Base-by-base conservation (phyloP, 2,797 vertebrate species). In the Chelmon rostratus region DNA sequence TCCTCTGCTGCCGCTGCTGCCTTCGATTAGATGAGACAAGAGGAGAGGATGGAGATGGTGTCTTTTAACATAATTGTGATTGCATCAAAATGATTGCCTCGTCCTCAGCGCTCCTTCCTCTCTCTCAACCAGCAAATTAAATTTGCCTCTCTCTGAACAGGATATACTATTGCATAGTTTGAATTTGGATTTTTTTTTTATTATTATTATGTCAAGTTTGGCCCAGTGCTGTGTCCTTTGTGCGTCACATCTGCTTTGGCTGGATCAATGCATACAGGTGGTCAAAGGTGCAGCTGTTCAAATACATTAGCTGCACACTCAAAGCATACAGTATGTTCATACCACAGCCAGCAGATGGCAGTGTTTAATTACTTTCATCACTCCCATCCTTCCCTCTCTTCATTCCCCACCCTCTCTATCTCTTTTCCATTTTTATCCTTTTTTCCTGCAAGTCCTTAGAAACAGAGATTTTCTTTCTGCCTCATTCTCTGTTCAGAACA, bases 311-410 rank as follows among this genome's bases (percentile, higher is more conserved):
- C 68, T 16, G 86, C 42, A 78, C 66, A 53, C 56, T 69, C 31
- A 25, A 76, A 78, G 33, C 49, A 28, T 49, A 23, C 57, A 49
- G 44, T 44, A 7, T 37, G 52, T 83, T 85, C 72, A 15, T 10
- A 4, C 5, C 8, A 0, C 68, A 37, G 33, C 91, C 95, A 94
- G 76, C 82, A 95, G 96, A 91, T 94, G 94, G 93, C 94, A 95
- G 80, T 94, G 88, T 95, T 93, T 91, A 81, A 82, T 92, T 83
- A 79, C 74, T 65, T 82, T 86, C 76, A 35, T 71, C 57, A 56
- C 47, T 54, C 40, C 52, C 75, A 38, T 8, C 44, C 69, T 61
- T 67, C 15, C 18, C 42, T 76, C 63, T 68, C 25, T 46, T 62
- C 31, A 38, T 72, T 76, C 86, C 79, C 80, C 86, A 82, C 87